These are phyloP conservation scores for Callocephalon fimbriatum DNA, from an alignment of 2,113 vertebrate genomes.

Conservation along the genomic window DNA sequence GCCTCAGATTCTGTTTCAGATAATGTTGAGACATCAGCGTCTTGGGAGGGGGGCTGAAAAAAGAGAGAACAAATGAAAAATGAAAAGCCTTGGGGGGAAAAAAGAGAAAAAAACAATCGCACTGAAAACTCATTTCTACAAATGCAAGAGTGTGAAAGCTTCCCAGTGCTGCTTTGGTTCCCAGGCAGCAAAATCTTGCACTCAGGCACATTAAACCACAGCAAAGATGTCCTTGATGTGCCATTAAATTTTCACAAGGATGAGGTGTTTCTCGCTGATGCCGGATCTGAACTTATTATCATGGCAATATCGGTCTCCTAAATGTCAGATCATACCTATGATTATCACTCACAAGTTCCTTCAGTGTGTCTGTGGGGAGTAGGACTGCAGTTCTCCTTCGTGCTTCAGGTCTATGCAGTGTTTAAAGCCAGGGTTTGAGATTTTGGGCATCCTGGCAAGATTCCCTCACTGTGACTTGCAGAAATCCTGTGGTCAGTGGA, in stretches of 20 bases:
- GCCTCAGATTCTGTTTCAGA: background rate
- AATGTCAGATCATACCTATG: background rate
- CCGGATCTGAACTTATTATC: background rate
- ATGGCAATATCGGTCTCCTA: background rate
- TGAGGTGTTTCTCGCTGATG: background rate
- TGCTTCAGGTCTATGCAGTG: background rate
- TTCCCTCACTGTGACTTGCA: conserved; percentile 5
- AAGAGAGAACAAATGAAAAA: background rate
- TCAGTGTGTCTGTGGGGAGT: background rate
- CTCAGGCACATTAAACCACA: background rate
- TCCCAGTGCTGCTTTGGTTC: background rate
- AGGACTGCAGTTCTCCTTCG: background rate
- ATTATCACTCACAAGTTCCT: background rate
- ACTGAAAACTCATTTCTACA: background rate
- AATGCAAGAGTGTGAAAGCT: background rate
- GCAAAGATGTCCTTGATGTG: background rate
- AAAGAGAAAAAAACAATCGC: rapidly evolving
- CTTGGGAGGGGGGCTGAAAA: background rate
- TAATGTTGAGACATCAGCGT: background rate
- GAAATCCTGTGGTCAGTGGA: background rate
- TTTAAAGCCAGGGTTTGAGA: background rate
- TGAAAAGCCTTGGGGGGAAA: background rate
- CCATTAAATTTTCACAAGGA: background rate
- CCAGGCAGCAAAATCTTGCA: background rate
- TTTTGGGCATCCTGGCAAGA: conserved; percentile 2